Base-by-base conservation (phyloP, 1,140 invertebrate genomes). In the Neodiprion lecontei region DNA sequence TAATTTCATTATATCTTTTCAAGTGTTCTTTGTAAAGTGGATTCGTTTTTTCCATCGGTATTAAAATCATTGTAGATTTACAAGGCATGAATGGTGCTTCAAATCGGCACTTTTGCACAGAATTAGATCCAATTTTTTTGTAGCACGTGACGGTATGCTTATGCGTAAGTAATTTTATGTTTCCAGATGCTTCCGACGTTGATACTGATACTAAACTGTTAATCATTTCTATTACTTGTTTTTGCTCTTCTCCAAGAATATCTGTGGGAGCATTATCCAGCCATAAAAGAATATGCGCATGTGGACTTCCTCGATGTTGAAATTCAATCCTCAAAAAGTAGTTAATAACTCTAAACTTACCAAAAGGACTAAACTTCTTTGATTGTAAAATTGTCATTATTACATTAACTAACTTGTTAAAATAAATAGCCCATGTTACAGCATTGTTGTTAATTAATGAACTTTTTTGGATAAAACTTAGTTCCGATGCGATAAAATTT, bases 351-450 rank as follows among this genome's bases (percentile, higher is more conserved):
- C 50, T 47, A 74, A 83, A 80, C 73, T 80, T 74, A 67, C 73
- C 72, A 70, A 85, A 85, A 9, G 80, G 79, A 76, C 77, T 79
- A 28, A 48, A 48, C 77, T 71, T 77, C 74, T 77, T 76, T 48
- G 72, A 79, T 72, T 75, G 70, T 23, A 81, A 73, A 67, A 80
- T 78, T 8, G 48, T 72, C 75, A 81, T 40, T 9, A 81, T 0
- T 75, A 79, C 79, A 80, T 67, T 80, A 7, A 87, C 79, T 66
- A 82, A 78, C 79, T 85, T 86, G 73, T 87, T 83, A 68, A 87
- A 88, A 73, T 88, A 83, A 23, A 86, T 84, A 69, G 80, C 83
- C 75, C 87, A 89, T 7, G 85, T 88, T 28, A 88, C 85, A 9
- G 88, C 81, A 81, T 89, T 87, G 76, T 85, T 81, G 78, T 87